phyloP scores from a whole-genome alignment of 2,113 vertebrate genomes.

The Trochalopteron elliotii region DNA sequence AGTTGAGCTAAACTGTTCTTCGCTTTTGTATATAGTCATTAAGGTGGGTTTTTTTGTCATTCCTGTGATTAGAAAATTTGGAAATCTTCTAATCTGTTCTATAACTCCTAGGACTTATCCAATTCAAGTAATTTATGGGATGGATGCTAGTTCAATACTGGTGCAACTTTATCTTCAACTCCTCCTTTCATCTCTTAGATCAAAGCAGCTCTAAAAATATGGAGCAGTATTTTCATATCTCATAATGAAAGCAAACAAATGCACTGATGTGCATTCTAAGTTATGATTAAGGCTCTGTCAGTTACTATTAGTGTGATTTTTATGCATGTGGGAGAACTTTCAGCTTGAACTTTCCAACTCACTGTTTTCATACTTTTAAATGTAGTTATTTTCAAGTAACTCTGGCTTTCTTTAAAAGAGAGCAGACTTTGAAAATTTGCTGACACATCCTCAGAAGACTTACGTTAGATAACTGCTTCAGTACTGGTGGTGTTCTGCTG shows the following conservation, averaged over 20 bases:
- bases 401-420: neutral
- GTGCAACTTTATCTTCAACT: neutral
- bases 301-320: neutral
- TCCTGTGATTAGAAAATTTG: neutral
- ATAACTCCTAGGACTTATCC: neutral
- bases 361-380: neutral
- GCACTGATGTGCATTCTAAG: neutral
- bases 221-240: neutral
- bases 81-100: neutral
- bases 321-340: neutral
- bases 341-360: neutral
- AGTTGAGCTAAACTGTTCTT: neutral
- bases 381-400: neutral
- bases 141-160: neutral
- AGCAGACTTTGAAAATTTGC: neutral
- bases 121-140: neutral
- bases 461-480: neutral
- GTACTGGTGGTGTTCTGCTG: neutral
- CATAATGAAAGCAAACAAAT: neutral
- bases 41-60: neutral
- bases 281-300: neutral
- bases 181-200: constrained; percentile 5
- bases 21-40: neutral
- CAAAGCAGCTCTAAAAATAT: constrained; percentile 2
- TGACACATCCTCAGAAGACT: neutral